Evolutionary conservation across 2,113 vertebrate genomes (phyloP).

Genomic region (Azemiops feae): DNA sequence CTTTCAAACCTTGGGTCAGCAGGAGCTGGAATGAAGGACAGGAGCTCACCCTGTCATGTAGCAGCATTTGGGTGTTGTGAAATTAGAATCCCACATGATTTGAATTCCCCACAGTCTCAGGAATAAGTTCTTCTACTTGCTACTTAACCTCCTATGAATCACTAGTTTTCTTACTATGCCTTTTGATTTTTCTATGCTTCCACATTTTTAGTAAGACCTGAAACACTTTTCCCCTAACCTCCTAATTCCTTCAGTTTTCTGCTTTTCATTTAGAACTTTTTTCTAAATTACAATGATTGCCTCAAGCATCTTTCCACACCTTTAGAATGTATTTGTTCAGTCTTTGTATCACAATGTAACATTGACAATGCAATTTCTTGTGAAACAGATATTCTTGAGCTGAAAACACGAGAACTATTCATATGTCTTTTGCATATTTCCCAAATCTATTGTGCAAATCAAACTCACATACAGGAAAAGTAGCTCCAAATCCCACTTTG

Average conservation of each 20-base stretch:
- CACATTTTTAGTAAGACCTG: not conserved
- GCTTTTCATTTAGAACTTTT: not conserved
- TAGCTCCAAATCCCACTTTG: not conserved
- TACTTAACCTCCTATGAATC: not conserved
- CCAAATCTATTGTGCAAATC: not conserved
- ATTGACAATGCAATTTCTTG: not conserved
- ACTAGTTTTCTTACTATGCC: not conserved
- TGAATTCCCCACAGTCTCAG: not conserved
- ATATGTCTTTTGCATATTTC: not conserved
- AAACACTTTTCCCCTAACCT: not conserved
- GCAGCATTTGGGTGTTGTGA: not conserved
- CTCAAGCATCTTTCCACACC: not conserved
- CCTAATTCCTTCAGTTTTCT: constrained; percentile 10
- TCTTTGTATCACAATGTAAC: not conserved
- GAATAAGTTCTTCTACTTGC: not conserved
- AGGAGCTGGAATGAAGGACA: not conserved
- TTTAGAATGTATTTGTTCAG: not conserved
- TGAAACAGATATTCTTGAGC: not conserved
- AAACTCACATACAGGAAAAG: not conserved
- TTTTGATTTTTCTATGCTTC: not conserved
- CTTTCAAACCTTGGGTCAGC: not conserved
- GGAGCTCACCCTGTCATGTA: not conserved
- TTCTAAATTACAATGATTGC: not conserved
- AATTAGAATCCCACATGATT: not conserved
- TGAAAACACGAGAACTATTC: not conserved